Percentiles rank a stretch among this genome's conserved stretches.
phyloP scores from a whole-genome alignment of 2,797 vertebrate genomes.

The Potorous gilbertii region DNA sequence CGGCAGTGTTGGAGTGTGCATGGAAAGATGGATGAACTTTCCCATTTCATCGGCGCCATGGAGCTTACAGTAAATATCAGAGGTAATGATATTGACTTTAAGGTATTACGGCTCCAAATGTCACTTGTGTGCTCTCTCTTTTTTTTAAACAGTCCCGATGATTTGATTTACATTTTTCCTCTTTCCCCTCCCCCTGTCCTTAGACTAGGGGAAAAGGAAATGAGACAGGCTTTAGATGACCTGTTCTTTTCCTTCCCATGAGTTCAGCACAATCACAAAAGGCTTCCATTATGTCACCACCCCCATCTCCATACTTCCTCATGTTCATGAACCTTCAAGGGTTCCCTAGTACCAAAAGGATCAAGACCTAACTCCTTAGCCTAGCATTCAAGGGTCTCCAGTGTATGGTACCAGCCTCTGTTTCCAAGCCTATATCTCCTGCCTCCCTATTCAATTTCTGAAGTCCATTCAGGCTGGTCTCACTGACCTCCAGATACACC shows the following conservation, averaged over 20 bases:
- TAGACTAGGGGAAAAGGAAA: slow-evolving; percentile 9
- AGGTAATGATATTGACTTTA: slow-evolving; percentile 89
- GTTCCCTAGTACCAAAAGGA: not conserved
- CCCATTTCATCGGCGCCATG: slow-evolving; percentile 80
- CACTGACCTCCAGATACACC: not conserved
- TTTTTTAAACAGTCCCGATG: slow-evolving; percentile 71
- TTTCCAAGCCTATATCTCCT: not conserved
- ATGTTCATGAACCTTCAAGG: not conserved
- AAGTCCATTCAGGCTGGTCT: not conserved
- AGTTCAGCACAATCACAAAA: slow-evolving; percentile 30
- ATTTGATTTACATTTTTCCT: slow-evolving; percentile 83
- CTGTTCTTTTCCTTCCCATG: slow-evolving; percentile 8
- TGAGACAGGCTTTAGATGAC: not conserved
- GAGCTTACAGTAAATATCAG: slow-evolving; percentile 88
- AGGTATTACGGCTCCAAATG: slow-evolving; percentile 87
- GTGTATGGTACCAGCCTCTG: not conserved
- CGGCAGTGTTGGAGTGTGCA: slow-evolving; percentile 53
- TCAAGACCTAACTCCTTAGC: not conserved
- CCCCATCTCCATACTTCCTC: rapidly evolving
- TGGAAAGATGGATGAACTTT: slow-evolving; percentile 83
- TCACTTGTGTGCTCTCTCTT: slow-evolving; percentile 83
- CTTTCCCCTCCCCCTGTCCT: slow-evolving; percentile 58
- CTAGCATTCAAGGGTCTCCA: not conserved
- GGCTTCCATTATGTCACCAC: not conserved
- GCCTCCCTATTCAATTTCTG: not conserved